Percentiles rank a stretch among this genome's conserved stretches.
These are phyloP conservation scores for Cantharis rufa DNA, from an alignment of 2,888 invertebrate species.

Conservation along the genomic window DNA sequence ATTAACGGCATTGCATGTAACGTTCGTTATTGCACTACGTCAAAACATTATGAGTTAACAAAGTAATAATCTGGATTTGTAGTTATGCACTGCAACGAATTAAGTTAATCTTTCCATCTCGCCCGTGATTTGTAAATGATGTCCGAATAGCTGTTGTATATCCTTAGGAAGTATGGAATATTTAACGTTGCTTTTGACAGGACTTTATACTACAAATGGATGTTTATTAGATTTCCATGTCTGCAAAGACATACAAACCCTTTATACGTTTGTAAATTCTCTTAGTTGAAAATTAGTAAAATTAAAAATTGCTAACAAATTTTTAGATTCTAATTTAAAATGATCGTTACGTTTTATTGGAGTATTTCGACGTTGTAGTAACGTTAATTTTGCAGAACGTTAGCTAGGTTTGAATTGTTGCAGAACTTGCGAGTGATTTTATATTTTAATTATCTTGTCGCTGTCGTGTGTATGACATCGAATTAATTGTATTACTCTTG, in stretches of 20 bases:
- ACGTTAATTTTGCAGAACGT: neutral
- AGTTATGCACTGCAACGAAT: neutral
- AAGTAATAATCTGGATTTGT: conserved; percentile 14
- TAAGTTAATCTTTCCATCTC: conserved; percentile 5
- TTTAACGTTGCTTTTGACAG: conserved; percentile 20
- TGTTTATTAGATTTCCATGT: conserved; percentile 18
- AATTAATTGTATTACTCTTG: neutral
- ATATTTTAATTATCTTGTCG: neutral
- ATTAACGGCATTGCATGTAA: conserved; percentile 33
- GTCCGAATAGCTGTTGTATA: conserved; percentile 9
- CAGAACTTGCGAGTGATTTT: neutral
- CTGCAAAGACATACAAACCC: neutral
- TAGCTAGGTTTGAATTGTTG: neutral
- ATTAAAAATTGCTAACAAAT: neutral
- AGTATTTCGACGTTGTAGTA: neutral
- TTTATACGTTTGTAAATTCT: neutral
- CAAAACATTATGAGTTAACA: conserved; percentile 15
- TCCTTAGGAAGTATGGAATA: conserved; percentile 16
- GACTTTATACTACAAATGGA: conserved; percentile 15
- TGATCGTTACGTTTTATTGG: neutral
- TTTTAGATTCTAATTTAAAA: neutral
- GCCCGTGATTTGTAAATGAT: conserved; percentile 14
- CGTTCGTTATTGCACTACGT: conserved; percentile 23
- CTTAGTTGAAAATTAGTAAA: neutral
- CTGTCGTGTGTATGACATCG: neutral